Conservation (phyloP, 2,797 vertebrate species). For the Phalanger gymnotis region DNA sequence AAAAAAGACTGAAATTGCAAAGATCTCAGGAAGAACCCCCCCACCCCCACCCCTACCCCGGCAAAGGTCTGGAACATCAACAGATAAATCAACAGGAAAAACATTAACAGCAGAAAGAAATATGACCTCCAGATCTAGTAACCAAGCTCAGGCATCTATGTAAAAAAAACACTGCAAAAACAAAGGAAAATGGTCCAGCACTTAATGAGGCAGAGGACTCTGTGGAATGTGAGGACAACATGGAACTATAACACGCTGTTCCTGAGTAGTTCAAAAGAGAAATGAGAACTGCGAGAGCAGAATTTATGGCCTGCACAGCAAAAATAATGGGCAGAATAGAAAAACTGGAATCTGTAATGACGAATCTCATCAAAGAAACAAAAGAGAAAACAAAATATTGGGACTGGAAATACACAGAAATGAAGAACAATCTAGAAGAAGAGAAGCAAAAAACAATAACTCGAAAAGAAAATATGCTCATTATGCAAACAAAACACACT, state of each 20-base stretch:
- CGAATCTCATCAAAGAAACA: not conserved
- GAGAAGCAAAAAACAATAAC: not conserved
- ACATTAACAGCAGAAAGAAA: not conserved
- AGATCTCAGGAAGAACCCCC: not conserved
- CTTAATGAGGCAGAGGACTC: not conserved
- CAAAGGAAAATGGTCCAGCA: not conserved
- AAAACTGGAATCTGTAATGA: not conserved
- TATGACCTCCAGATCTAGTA: not conserved
- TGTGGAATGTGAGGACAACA: not conserved
- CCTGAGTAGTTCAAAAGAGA: not conserved
- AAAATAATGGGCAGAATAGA: not conserved
- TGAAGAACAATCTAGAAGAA: not conserved
- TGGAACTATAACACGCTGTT: not conserved
- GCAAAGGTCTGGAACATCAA: not conserved
- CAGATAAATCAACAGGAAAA: not conserved
- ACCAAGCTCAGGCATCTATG: not conserved
- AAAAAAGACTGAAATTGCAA: not conserved
- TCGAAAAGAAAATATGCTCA: not conserved
- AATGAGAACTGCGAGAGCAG: not conserved
- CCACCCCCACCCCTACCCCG: too few species aligned
- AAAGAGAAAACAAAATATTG: not conserved
- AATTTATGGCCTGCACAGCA: not conserved
- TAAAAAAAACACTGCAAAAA: not conserved
- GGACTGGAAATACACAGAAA: not conserved
- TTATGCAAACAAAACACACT: not conserved